Percentiles rank a stretch among this genome's conserved stretches.
Evolutionary conservation across 1,140 invertebrate genomes (phyloP).

Genomic region (Zophobas atratus): DNA sequence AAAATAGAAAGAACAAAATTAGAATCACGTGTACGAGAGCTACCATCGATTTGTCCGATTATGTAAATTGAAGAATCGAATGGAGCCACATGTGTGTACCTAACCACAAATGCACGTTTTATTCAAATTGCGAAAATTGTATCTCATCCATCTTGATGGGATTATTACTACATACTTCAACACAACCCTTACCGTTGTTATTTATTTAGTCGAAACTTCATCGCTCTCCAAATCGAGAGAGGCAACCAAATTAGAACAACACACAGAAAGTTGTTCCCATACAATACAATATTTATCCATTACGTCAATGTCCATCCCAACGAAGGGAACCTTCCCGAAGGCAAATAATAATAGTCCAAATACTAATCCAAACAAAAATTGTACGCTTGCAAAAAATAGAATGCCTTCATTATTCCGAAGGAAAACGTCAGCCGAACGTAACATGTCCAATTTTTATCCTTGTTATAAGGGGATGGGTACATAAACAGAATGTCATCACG

Average conservation of each 20-base stretch:
- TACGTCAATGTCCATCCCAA: not conserved
- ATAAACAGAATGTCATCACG: slow-evolving; percentile 20
- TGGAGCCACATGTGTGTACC: not conserved
- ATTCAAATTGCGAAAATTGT: not conserved
- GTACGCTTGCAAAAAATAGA: not conserved
- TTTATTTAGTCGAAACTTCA: too few relatives aligned
- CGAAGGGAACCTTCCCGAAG: not conserved
- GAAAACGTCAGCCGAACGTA: slow-evolving; percentile 11
- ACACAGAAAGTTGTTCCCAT: too few relatives aligned
- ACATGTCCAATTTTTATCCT: slow-evolving; percentile 6
- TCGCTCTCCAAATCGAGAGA: too few relatives aligned
- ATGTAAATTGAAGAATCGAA: not conserved
- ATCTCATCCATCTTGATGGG: not conserved
- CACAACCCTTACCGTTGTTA: too few relatives aligned
- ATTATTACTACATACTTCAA: too few relatives aligned
- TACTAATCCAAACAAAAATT: not conserved
- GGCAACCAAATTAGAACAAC: too few relatives aligned
- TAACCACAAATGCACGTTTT: too few relatives aligned
- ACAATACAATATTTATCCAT: too few relatives aligned
- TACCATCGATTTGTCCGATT: slow-evolving; percentile 7
- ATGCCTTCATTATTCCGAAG: slow-evolving; percentile 11
- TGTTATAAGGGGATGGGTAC: not conserved
- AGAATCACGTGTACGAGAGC: not conserved
- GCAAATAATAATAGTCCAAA: not conserved
- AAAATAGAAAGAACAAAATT: too few relatives aligned